Evolutionary conservation across 2,888 invertebrate genomes (phyloP).

Genomic region (Catocala fraxini): DNA sequence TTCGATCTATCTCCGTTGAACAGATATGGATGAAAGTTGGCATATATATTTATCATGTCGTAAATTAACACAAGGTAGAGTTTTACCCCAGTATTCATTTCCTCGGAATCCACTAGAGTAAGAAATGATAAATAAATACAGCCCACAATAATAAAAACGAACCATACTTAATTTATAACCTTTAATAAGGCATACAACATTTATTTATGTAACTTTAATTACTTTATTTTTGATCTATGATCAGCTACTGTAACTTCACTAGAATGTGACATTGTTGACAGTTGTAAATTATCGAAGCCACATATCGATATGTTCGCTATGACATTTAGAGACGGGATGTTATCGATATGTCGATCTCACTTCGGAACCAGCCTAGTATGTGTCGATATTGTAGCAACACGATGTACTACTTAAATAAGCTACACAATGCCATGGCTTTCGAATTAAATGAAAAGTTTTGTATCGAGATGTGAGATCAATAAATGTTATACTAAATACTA

Average conservation of each 20-base stretch:
- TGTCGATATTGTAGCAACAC: constrained; percentile 34
- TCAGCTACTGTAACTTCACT: constrained; percentile 17
- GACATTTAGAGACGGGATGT: constrained; percentile 55
- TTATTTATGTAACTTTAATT: neutral
- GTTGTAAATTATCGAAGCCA: constrained; percentile 56
- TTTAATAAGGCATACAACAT: too few species aligned
- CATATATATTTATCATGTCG: too few species aligned
- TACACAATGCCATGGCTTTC: constrained; percentile 15
- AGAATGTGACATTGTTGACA: constrained; percentile 60
- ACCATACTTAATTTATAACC: too few species aligned
- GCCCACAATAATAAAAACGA: too few species aligned
- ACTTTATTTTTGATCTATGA: neutral
- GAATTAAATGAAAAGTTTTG: constrained; percentile 4
- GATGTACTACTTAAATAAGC: constrained; percentile 13
- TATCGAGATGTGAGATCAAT: neutral
- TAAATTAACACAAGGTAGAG: too few species aligned
- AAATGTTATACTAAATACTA: neutral
- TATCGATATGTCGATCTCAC: constrained; percentile 54
- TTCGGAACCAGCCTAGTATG: constrained; percentile 22
- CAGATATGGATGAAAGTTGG: too few species aligned
- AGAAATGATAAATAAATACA: too few species aligned
- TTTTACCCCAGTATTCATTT: too few species aligned
- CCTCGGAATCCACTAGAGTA: too few species aligned
- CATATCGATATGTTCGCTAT: constrained; percentile 50
- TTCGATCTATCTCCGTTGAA: too few species aligned